These are phyloP conservation scores for Gymnodraco acuticeps DNA, from an alignment of 2,797 vertebrate species.

Conservation along the genomic window DNA sequence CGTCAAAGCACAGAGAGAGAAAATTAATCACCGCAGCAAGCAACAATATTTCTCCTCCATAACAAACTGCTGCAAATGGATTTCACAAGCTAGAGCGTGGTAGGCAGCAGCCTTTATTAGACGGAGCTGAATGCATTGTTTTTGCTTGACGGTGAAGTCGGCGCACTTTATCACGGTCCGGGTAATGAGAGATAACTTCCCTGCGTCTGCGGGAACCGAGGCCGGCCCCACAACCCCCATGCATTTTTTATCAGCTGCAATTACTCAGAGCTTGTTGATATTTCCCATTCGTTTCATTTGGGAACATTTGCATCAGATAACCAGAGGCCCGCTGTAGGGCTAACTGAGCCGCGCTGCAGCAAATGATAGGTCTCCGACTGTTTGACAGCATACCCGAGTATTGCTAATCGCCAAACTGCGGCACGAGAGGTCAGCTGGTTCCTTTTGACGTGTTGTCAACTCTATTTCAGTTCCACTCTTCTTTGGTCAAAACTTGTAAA, in stretches of 20 bases:
- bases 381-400: conserved; percentile 60
- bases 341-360: conserved; percentile 57
- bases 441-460: conserved; percentile 42
- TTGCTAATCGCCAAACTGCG: conserved; percentile 62
- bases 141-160: conserved; percentile 55
- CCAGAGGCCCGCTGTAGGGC: conserved; percentile 80
- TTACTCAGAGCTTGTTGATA: conserved; percentile 82
- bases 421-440: conserved; percentile 56
- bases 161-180: conserved; percentile 76
- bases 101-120: conserved; percentile 75
- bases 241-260: conserved; percentile 82
- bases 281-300: conserved; percentile 80
- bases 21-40: conserved; percentile 73
- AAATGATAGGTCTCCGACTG: conserved; percentile 69
- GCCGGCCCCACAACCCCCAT: conserved; percentile 60
- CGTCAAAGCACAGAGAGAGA: conserved; percentile 63
- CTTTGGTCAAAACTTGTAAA: conserved; percentile 28
- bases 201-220: conserved; percentile 56
- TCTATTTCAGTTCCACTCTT: conserved; percentile 15
- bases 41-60: conserved; percentile 72
- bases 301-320: conserved; percentile 79
- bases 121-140: conserved; percentile 63
- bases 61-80: conserved; percentile 75
- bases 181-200: conserved; percentile 84
- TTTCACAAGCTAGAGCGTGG: conserved; percentile 50